These are phyloP conservation scores for Microvelia longipes DNA, from an alignment of 1,140 invertebrate genomes.

Conservation along the genomic window DNA sequence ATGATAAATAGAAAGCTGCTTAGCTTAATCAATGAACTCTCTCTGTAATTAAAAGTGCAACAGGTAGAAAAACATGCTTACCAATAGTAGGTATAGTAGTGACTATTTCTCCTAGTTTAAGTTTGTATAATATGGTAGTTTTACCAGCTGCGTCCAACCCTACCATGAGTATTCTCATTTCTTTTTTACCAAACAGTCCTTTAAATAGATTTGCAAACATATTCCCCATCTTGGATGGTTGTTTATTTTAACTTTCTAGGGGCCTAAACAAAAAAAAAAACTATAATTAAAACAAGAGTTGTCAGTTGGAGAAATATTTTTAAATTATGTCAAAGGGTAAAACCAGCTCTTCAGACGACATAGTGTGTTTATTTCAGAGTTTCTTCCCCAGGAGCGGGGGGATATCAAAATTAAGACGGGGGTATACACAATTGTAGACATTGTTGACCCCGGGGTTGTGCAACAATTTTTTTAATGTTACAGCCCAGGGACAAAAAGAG, in stretches of 20 bases:
- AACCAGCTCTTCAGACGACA: no score
- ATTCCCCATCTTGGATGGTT: slow-evolving; percentile 25
- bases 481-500: no score
- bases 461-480: no score
- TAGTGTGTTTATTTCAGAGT: no score
- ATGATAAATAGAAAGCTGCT: no score
- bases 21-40: no score
- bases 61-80: slow-evolving; percentile 8
- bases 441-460: no score
- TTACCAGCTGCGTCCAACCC: slow-evolving; percentile 98
- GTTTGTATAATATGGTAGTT: slow-evolving; percentile 98
- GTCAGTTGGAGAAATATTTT: not conserved
- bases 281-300: not conserved
- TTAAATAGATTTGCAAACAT: slow-evolving; percentile 26
- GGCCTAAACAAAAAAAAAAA: not conserved
- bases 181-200: slow-evolving; percentile 91
- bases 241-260: not conserved
- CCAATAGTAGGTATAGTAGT: slow-evolving; percentile 99
- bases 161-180: slow-evolving; percentile 93
- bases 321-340: not conserved
- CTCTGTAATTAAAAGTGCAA: no score
- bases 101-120: slow-evolving; percentile 99
- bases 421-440: no score
- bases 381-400: no score
- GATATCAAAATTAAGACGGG: no score